Base-by-base conservation (phyloP, 2,888 invertebrate species). In the Gnatocerus cornutus region DNA sequence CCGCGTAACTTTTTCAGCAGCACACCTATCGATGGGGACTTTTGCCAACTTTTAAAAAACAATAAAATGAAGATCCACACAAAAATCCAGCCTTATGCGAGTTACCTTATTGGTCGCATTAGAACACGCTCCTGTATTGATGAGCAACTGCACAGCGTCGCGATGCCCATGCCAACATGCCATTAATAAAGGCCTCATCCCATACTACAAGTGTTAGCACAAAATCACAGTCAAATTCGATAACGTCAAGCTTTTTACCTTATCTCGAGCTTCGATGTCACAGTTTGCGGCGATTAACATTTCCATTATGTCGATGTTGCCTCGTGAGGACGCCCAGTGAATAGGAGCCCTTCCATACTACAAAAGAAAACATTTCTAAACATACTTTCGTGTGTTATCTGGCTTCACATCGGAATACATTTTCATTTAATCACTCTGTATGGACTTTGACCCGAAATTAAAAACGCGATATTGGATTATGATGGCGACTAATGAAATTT, bases 111-210 rank as follows among this genome's bases (percentile, higher is more conserved):
- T 92, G 69, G 89, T 89, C 69, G 90, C 90, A 63, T 89, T 90
- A 46, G 91, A 88, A 76, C 89, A 91, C 67, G 92, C 92, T 3
- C 92, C 92, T 12, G 90, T 89, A 77, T 89, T 88, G 69, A 92
- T 90, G 55, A 92, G 87, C 75, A 90, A 86, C 83, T 90, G 88
- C 43, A 91, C 91, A n/a, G 92, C 92, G 52, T 89, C 89, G 21
- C 89, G 87, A 77, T 92, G 91, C 0, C 92, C 92, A 79, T 92
- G 91, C 90, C 91, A 91, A 2, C 91, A 90, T 0, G 92, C 91
- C 92, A 92, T 92, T 75, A 91, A 86, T 37, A 92, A 84, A 0
- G 92, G 92, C 41, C 91, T 86, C 92, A 92, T 92, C 52, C 92
- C 92, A 77, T 90, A 91, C 92, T 92, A 86, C 41, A 85, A 84